Conservation (phyloP, 2,113 vertebrate genomes). For the Vimba vimba region DNA sequence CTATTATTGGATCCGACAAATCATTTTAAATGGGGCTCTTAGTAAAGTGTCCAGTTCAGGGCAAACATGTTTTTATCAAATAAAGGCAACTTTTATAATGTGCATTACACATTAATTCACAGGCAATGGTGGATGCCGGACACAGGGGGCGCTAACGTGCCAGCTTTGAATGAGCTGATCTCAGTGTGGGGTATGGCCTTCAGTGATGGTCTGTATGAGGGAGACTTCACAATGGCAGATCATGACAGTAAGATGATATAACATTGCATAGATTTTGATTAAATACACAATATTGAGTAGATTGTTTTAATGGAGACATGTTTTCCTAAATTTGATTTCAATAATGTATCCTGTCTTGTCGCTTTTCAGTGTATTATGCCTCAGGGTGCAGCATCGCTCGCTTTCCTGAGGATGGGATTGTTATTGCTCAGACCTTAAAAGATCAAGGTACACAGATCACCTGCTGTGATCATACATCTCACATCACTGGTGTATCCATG, state of each 20-base stretch:
- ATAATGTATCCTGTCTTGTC: background rate
- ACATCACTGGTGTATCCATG: constrained; percentile 46
- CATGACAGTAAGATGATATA: constrained; percentile 91
- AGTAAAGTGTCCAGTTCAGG: background rate
- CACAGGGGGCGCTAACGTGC: constrained; percentile 95
- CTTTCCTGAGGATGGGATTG: constrained; percentile 95
- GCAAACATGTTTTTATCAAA: constrained; percentile 9
- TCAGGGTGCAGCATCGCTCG: constrained; percentile 96
- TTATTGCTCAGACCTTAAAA: constrained; percentile 94
- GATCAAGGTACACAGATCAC: constrained; percentile 87
- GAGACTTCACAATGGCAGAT: constrained; percentile 92
- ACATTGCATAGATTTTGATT: background rate
- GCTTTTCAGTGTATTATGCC: constrained; percentile 90
- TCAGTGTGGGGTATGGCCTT: constrained; percentile 98
- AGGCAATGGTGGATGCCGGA: constrained; percentile 99
- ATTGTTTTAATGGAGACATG: background rate
- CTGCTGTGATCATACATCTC: background rate
- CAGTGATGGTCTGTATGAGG: constrained; percentile 95
- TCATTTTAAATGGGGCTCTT: background rate
- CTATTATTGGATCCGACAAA: background rate
- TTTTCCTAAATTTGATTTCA: background rate
- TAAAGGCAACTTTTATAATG: background rate
- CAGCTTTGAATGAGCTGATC: constrained; percentile 94
- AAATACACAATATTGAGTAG: background rate
- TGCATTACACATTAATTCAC: constrained; percentile 29